Evolutionary conservation across 2,888 invertebrate genomes (phyloP).

Genomic region (Rosalia funebris): DNA sequence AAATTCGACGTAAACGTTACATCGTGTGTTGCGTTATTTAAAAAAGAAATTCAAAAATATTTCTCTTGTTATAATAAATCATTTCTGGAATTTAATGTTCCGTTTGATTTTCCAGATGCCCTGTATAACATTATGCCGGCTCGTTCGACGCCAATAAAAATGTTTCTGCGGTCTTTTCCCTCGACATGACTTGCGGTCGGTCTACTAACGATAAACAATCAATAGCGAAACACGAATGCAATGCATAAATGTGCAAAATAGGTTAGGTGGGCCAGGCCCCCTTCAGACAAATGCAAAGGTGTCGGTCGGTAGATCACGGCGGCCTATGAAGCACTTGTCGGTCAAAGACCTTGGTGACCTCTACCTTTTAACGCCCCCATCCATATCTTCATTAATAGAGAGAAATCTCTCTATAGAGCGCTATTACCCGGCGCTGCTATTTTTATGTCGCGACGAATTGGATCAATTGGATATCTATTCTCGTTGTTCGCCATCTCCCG

Average conservation of each 20-base stretch:
- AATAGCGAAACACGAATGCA: not conserved
- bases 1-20: too few relatives aligned
- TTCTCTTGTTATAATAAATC: too few relatives aligned
- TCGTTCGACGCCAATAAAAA: not conserved
- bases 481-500: not conserved
- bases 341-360: constrained; percentile 62
- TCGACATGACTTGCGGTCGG: not conserved
- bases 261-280: constrained; percentile 44
- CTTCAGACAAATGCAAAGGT: constrained; percentile 53
- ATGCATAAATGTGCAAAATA: constrained; percentile 34
- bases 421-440: constrained; percentile 11
- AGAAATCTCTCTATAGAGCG: constrained; percentile 16
- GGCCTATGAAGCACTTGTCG: too few relatives aligned
- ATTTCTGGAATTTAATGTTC: too few relatives aligned
- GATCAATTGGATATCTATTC: constrained; percentile 12
- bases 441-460: not conserved
- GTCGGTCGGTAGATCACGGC: constrained; percentile 60
- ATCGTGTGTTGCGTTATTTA: too few relatives aligned
- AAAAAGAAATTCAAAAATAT: too few relatives aligned
- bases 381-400: constrained; percentile 25
- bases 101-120: too few relatives aligned
- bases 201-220: not conserved
- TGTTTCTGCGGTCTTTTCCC: not conserved
- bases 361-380: constrained; percentile 61
- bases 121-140: too few relatives aligned